Base-by-base conservation (phyloP, 1,140 invertebrate genomes). In the Bombus confusus region DNA sequence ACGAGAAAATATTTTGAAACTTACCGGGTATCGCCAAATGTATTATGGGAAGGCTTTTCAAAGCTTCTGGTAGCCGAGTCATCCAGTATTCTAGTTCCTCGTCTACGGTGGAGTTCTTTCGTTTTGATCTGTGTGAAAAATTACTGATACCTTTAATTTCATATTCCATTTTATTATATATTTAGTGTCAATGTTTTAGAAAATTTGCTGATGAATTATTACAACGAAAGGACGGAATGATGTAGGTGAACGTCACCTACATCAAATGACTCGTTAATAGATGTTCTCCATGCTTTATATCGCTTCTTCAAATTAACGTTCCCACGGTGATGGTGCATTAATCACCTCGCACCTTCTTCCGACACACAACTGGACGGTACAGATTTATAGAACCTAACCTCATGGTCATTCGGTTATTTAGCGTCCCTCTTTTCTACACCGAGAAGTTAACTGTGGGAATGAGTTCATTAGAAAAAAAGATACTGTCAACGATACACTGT, bases 1-100 rank as follows among this genome's bases (percentile, higher is more conserved):
- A 22, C 12, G 6, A 6, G 1, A 10, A 86, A 34, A 57, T 74
- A 59, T 34, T 91, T 93, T n/a, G 39, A 78, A 94, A 93, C 91
- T 87, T 96, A 97, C 97, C 97, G 95, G 97, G 97, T 94, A 97
- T 97, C 12, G 97, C 97, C 75, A 98, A 92, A 91, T 97, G 96
- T 85, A 97, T 97, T 83, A 98, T 94, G 69, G 97, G 96, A 74
- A 97, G 66, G 81, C 95, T 92, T 88, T 96, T 96, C 28, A 97
- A 88, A 43, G 93, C 88, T 68, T 94, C 93, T 81, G 97, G 96
- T 87, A 97, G 92, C 88, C 96, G 95, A 39, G 95, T 95, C 97
- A 98, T 97, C 97, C 97, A 98, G 82, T 96, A 95, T 91, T 97
- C 96, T n/a, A 97, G 93, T 91, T 96, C 94, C 59, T 95, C 89